Base-by-base conservation (phyloP, 2,888 invertebrate species). In the Heliconius erato region DNA sequence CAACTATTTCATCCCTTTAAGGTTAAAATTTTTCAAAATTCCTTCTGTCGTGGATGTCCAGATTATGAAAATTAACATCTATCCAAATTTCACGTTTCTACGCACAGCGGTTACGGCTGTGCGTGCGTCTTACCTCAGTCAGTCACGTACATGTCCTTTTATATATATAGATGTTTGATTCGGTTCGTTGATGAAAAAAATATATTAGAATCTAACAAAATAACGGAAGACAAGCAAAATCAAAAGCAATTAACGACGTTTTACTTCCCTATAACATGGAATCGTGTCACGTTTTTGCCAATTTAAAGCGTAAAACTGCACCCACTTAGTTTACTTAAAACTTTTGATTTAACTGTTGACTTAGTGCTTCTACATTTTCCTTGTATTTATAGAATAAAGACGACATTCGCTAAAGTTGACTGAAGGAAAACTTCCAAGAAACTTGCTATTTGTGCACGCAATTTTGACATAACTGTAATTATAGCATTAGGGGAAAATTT, bases 381-480 rank as follows among this genome's bases (percentile, higher is more conserved):
- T 71, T 79, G 65, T 26, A 3, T 23, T 26, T 49, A 19, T 4
- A n/a, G 12, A 49, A 82, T 85, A 86, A 82, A 82, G 83, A 40
- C 79, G 76, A 84, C n/a, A 81, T 78, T 85, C 59, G 82, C 32
- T 28, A 59, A 14, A 68, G 54, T 26, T 2, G 77, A 74, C 74
- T 69, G 26, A 81, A 82, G 26, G n/a, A 80, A 65, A 77, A 77
- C 63, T 80, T n/a, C 71, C 49, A 35, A 76, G n/a, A 79, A 72
- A 84, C 83, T 84, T 82, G 78, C 81, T 76, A 82, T 83, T 81
- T 85, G 82, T 85, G 87, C 91, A 91, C 91, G 91, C 91, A 86
- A 91, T 84, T 85, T 86, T 84, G 86, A 86, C 88, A 88, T 88
- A 89, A 89, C 87, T 86, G 78, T 89, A 89, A 90, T 90, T 90